phyloP scores from a whole-genome alignment of 2,797 vertebrate genomes.

The Anas capensis region DNA sequence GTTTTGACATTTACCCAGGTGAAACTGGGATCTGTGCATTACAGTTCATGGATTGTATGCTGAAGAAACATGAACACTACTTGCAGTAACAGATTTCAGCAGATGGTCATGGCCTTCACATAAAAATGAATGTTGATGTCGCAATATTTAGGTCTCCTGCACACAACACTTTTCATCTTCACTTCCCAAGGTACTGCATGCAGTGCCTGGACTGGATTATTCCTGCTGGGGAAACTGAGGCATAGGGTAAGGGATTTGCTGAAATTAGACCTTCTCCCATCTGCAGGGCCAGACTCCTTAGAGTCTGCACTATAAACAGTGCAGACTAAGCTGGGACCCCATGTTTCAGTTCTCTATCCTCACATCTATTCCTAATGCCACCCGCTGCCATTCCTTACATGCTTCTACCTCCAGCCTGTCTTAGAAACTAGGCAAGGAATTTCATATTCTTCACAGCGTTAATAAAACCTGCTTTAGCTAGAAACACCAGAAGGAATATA shows the following conservation, averaged over 20 bases:
- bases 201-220: not conserved
- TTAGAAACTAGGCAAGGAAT: not conserved
- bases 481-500: not conserved
- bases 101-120: not conserved
- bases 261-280: not conserved
- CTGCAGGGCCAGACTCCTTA: not conserved
- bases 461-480: not conserved
- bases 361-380: not conserved
- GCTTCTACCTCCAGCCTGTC: not conserved
- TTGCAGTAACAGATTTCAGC: not conserved
- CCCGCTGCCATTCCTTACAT: not conserved
- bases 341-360: not conserved
- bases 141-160: not conserved
- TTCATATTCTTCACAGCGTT: not conserved
- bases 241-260: accelerated
- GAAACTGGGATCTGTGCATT: not conserved
- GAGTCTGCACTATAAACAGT: not conserved
- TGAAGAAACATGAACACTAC: not conserved
- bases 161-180: not conserved
- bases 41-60: not conserved
- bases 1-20: not conserved
- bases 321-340: not conserved
- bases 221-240: not conserved
- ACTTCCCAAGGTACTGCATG: not conserved
- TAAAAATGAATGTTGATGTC: not conserved